These are phyloP conservation scores for Chaetura pelagica DNA, from an alignment of 2,113 vertebrate genomes.

Conservation along the genomic window DNA sequence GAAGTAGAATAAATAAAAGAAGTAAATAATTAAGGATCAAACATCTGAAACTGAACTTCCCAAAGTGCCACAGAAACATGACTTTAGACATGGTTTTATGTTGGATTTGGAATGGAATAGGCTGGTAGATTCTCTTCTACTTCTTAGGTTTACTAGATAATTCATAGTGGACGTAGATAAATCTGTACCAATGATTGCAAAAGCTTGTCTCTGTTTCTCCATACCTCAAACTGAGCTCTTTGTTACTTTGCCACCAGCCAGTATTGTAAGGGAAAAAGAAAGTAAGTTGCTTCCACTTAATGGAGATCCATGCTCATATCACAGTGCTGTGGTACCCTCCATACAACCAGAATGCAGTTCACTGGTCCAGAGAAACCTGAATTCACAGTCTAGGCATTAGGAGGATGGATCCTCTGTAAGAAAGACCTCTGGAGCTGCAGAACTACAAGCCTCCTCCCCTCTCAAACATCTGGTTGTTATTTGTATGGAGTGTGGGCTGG, in stretches of 20 bases:
- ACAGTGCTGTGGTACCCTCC: not conserved
- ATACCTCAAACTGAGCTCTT: not conserved
- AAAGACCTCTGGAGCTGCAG: not conserved
- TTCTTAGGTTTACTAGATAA: not conserved
- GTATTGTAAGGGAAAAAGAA: not conserved
- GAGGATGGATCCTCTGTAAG: fast-evolving
- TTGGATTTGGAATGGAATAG: not conserved
- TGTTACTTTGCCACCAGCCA: not conserved
- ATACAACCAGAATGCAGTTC: not conserved
- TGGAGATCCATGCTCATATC: not conserved
- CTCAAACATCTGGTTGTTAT: constrained; percentile 3
- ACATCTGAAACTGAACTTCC: not conserved
- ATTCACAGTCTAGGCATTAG: not conserved
- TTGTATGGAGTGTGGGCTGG: not conserved
- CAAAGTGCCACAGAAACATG: not conserved
- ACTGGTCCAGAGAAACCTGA: not conserved
- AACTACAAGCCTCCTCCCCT: not conserved
- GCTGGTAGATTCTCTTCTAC: not conserved
- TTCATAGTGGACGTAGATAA: not conserved
- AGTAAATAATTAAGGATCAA: not conserved
- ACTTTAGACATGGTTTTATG: not conserved
- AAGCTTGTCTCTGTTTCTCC: not conserved
- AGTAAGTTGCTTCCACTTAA: not conserved
- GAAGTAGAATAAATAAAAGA: not conserved
- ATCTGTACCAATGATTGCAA: not conserved